Evolutionary conservation across 2,113 vertebrate genomes (phyloP).

Genomic region (Callocephalon fimbriatum): DNA sequence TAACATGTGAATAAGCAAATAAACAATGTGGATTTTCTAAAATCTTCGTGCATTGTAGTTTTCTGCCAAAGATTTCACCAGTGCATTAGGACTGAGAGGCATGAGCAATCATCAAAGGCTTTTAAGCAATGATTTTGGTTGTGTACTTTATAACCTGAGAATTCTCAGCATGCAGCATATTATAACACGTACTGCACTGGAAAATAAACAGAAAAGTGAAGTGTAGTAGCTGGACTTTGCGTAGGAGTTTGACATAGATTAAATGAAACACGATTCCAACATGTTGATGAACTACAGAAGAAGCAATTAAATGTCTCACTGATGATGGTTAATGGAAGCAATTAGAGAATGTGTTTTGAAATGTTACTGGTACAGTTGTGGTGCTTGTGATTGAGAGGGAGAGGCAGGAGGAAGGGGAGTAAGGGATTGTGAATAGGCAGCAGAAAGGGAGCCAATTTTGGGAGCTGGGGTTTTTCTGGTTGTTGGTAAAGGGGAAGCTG

Average conservation of each 20-base stretch:
- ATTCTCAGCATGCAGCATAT: constrained; percentile 26
- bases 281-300: constrained; percentile 32
- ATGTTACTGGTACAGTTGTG: not conserved
- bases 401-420: not conserved
- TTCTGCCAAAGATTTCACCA: constrained; percentile 20
- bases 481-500: not conserved
- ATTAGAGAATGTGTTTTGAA: constrained; percentile 42
- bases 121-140: constrained; percentile 12
- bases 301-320: constrained; percentile 50
- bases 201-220: constrained; percentile 53
- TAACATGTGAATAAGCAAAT: not conserved
- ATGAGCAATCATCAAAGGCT: constrained; percentile 12
- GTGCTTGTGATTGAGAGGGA: not conserved
- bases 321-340: constrained; percentile 32
- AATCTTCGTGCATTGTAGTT: constrained; percentile 24
- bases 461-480: rapidly evolving
- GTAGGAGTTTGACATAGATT: constrained; percentile 5
- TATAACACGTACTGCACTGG: not conserved
- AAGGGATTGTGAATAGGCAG: not conserved
- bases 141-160: constrained; percentile 18
- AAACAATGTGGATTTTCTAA: constrained; percentile 23
- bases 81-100: constrained; percentile 5
- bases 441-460: not conserved
- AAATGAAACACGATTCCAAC: constrained; percentile 29
- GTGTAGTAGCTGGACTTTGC: constrained; percentile 4